A percentile compares a stretch with the other conserved stretches of the same genome.
phyloP scores from a whole-genome alignment of 2,113 vertebrate species.

The Psittacara wagleri region DNA sequence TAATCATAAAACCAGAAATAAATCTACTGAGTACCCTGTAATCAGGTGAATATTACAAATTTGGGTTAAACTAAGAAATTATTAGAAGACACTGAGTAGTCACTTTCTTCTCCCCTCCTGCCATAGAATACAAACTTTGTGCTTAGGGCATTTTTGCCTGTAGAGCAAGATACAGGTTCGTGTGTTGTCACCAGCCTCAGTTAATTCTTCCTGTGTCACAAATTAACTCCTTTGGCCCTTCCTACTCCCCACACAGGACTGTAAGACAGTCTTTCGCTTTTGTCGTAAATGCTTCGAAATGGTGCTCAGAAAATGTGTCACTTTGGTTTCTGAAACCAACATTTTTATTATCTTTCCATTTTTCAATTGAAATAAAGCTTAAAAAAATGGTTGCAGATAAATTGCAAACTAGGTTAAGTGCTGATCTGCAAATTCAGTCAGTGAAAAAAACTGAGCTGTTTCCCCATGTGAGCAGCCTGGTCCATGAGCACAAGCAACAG shows the following conservation, averaged over 20 bases:
- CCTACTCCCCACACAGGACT: neutral
- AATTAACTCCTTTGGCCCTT: neutral
- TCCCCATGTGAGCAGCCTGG: neutral
- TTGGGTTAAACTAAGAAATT: neutral
- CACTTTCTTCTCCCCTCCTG: neutral
- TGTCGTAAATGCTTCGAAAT: rapidly evolving
- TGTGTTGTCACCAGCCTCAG: neutral
- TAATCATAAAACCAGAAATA: neutral
- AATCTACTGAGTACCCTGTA: neutral
- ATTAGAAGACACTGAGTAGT: neutral
- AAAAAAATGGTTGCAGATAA: neutral
- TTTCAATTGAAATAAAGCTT: neutral
- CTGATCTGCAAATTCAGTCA: neutral
- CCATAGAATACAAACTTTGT: neutral
- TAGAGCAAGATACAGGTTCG: neutral
- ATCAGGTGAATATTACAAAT: neutral
- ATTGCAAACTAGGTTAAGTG: neutral
- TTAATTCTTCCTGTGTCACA: neutral
- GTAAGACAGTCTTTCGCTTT: neutral
- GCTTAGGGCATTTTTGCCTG: neutral
- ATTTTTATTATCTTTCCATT: neutral
- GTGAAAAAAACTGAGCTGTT: neutral
- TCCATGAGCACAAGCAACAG: neutral
- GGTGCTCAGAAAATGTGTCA: neutral
- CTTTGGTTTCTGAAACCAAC: neutral